Conservation (phyloP, 1,140 invertebrate species). For the Plutomurus gul region DNA sequence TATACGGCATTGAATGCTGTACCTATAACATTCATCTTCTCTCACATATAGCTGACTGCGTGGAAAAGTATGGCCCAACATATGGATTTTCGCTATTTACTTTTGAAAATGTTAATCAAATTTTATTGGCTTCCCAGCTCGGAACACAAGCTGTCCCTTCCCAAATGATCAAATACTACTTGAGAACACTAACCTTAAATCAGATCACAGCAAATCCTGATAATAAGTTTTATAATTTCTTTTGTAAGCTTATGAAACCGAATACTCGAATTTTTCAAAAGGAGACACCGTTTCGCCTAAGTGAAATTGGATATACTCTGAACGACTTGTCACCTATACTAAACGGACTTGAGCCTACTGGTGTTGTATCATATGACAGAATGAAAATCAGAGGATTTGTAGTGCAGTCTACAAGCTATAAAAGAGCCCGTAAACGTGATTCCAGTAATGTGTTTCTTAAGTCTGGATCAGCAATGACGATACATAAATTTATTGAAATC, state of each 20-base stretch:
- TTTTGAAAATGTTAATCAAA: slow-evolving; percentile 51
- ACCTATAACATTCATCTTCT: slow-evolving; percentile 51
- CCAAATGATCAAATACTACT: neutral
- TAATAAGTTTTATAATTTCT: neutral
- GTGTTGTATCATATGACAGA: neutral
- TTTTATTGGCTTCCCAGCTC: slow-evolving; percentile 1
- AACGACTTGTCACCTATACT: neutral
- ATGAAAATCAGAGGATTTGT: neutral
- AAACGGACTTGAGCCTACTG: neutral
- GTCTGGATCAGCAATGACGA: neutral
- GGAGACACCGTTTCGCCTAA: neutral
- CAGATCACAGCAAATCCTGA: neutral
- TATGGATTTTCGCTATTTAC: slow-evolving; percentile 52
- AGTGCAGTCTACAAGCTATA: neutral
- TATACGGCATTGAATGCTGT: slow-evolving; percentile 49
- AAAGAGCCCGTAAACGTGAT: neutral
- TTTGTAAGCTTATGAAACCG: neutral
- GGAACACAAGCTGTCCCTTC: neutral
- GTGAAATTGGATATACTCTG: neutral
- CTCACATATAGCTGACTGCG: slow-evolving; percentile 40
- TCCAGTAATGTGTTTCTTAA: neutral
- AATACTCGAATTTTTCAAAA: neutral
- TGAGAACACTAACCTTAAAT: neutral
- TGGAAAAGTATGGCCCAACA: slow-evolving; percentile 48
- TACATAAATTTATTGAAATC: neutral